Evolutionary conservation across 2,113 vertebrate species (phyloP).

Genomic region (Accipiter cooperii): DNA sequence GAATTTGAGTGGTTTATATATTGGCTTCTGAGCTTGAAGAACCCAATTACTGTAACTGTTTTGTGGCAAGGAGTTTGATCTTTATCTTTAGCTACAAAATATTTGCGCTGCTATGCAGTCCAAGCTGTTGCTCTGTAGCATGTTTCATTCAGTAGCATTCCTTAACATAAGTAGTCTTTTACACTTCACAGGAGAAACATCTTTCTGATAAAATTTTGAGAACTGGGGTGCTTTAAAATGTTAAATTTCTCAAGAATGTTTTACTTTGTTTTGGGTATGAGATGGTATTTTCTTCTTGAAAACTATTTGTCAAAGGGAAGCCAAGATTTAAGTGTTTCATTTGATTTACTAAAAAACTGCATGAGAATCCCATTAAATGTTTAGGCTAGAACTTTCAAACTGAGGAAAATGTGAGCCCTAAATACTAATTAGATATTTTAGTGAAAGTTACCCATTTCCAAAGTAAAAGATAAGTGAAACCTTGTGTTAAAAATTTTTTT

Average conservation of each 20-base stretch:
- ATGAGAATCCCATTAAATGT: neutral
- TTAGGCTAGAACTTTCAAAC: neutral
- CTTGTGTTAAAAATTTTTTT: neutral
- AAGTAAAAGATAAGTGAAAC: neutral
- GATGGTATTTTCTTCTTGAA: neutral
- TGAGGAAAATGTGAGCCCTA: neutral
- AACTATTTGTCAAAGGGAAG: neutral
- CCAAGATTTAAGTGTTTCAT: neutral
- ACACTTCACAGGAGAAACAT: neutral
- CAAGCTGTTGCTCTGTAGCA: neutral
- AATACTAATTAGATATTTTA: neutral
- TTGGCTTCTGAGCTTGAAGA: neutral
- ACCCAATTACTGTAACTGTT: rapidly evolving
- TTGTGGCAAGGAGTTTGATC: neutral
- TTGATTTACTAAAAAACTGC: neutral
- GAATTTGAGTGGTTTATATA: neutral
- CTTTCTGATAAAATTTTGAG: neutral
- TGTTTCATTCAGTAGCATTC: neutral
- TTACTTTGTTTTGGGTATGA: neutral
- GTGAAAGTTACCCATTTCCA: neutral
- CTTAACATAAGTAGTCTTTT: neutral
- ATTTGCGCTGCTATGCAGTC: neutral
- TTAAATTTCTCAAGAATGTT: neutral
- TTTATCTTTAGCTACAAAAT: neutral
- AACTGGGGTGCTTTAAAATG: neutral